A percentile compares a stretch with the other conserved stretches of the same genome.
Conservation (phyloP, 1,140 invertebrate genomes). For the Drosophila navojoa region DNA sequence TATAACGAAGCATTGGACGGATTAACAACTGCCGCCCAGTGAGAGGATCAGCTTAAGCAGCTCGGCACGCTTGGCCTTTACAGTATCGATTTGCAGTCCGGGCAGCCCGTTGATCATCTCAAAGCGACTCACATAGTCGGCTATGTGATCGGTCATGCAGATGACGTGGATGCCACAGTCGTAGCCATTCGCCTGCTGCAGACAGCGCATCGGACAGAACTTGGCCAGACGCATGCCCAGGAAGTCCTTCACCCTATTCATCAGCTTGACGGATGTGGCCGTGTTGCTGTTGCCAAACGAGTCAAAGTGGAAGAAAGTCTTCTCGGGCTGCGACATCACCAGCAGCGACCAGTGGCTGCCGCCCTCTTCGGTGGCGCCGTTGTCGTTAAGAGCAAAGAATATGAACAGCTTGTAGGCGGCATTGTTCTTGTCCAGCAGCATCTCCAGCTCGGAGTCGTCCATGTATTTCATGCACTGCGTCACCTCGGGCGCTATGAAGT, state of each 20-base stretch:
- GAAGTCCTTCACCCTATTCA: constrained; percentile 67
- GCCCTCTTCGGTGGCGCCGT: constrained; percentile 88
- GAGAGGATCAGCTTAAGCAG: constrained; percentile 84
- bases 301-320: constrained; percentile 91
- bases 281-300: constrained; percentile 87
- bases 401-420: constrained; percentile 89
- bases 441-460: constrained; percentile 86
- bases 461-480: constrained; percentile 93
- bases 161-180: constrained; percentile 93
- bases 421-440: constrained; percentile 90
- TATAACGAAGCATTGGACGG: neutral
- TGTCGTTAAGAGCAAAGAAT: constrained; percentile 95
- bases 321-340: constrained; percentile 88
- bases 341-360: constrained; percentile 95
- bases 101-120: constrained; percentile 70
- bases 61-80: constrained; percentile 85
- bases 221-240: constrained; percentile 65
- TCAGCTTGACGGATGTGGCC: constrained; percentile 85
- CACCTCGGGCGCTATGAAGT: constrained; percentile 94
- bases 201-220: constrained; percentile 85
- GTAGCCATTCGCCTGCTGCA: constrained; percentile 91
- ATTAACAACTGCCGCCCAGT: constrained; percentile 70
- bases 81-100: constrained; percentile 80
- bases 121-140: constrained; percentile 85
- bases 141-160: constrained; percentile 88